Conservation (phyloP, 2,113 vertebrate species). For the Nothobranchius furzeri region DNA sequence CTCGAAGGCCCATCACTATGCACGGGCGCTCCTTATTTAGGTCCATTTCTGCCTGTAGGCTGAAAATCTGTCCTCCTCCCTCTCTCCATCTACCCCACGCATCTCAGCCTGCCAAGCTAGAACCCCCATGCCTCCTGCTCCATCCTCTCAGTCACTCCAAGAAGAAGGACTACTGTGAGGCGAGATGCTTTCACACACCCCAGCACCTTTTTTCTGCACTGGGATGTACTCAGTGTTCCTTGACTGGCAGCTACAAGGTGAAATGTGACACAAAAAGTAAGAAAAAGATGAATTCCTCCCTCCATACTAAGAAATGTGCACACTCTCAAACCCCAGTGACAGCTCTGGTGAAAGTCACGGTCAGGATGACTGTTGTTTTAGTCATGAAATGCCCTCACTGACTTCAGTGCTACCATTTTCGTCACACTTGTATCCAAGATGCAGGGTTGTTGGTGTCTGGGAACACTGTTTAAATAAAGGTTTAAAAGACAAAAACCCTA, state of each 20-base stretch:
- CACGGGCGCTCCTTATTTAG: slow-evolving; percentile 66
- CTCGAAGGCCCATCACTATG: slow-evolving; percentile 45
- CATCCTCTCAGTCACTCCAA: slow-evolving; percentile 33
- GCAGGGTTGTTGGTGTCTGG: background rate
- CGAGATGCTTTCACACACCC: slow-evolving; percentile 36
- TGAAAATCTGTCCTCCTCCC: slow-evolving; percentile 64
- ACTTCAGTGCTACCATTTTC: background rate
- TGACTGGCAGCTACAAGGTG: slow-evolving; percentile 54
- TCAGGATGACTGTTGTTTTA: slow-evolving; percentile 25
- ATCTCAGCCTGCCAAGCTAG: slow-evolving; percentile 35
- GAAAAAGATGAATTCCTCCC: slow-evolving; percentile 11
- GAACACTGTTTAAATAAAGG: background rate
- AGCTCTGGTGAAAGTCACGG: slow-evolving; percentile 21
- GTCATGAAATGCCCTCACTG: slow-evolving; percentile 7
- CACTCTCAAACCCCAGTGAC: slow-evolving; percentile 16
- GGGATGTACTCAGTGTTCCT: slow-evolving; percentile 45
- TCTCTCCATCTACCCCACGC: slow-evolving; percentile 18
- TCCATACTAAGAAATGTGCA: slow-evolving; percentile 23
- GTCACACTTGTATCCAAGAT: slow-evolving; percentile 8
- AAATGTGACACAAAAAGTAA: slow-evolving; percentile 51
- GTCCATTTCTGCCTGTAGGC: slow-evolving; percentile 55
- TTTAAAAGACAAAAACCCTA: background rate
- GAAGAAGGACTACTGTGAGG: slow-evolving; percentile 26
- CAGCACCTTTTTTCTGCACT: slow-evolving; percentile 35
- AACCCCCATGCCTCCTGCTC: slow-evolving; percentile 16